Evolutionary conservation across 2,888 invertebrate genomes (phyloP).

Genomic region (Pimpla rufipes): DNA sequence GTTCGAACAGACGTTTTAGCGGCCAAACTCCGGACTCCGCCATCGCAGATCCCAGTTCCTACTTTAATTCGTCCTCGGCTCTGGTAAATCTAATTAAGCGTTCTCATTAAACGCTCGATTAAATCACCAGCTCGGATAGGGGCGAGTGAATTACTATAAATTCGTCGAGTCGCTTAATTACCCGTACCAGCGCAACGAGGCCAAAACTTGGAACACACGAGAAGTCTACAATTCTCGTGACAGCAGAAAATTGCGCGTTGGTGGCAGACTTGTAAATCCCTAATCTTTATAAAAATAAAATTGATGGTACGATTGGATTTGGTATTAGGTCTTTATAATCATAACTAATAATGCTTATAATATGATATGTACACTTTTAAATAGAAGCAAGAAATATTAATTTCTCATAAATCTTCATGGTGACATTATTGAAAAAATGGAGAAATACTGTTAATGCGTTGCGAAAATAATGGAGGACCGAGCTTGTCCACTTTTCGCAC

Average conservation of each 20-base stretch:
- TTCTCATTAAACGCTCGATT: constrained; percentile 79
- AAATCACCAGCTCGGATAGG: constrained; percentile 72
- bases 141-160: constrained; percentile 72
- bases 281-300: no score
- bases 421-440: no score
- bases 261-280: background rate
- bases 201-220: constrained; percentile 61
- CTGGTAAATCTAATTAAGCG: constrained; percentile 74
- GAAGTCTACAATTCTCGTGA: constrained; percentile 42
- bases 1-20: constrained; percentile 20
- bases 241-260: background rate
- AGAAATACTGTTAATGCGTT: no score
- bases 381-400: no score
- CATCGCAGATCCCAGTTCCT: constrained; percentile 5
- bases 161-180: constrained; percentile 65
- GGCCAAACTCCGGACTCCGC: background rate
- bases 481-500: no score
- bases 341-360: no score
- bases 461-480: no score
- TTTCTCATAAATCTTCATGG: no score
- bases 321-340: no score
- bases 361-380: no score
- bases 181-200: constrained; percentile 67
- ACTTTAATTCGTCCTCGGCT: constrained; percentile 61
- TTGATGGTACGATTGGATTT: no score